Base-by-base conservation (phyloP, 2,113 vertebrate genomes). In the Ciconia boyciana region DNA sequence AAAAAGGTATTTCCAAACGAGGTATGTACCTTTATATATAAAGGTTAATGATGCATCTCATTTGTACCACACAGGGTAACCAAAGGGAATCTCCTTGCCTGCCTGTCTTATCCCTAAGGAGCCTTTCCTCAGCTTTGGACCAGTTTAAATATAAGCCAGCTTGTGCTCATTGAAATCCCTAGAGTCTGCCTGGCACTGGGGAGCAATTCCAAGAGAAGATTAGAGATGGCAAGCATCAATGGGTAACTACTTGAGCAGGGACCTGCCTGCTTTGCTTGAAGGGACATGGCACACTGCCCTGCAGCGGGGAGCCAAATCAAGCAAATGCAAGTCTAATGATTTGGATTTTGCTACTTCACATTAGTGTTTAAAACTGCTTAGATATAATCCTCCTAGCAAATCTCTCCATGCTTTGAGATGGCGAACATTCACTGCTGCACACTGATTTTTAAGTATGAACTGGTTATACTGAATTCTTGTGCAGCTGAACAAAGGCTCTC, bases 281-380 rank as follows among this genome's bases (percentile, higher is more conserved):
- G 97, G 84, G 80, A 18, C 46, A 1, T 83, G 94, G 94, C 93
- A 80, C 51, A 2, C 31, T 90, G 97, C 95, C 94, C 89, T 93
- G 74, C 74, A 31, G 87, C n/a, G 0, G 32, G 90, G 87, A 97
- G 94, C 78, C 2, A 11, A 89, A 80, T 83, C 82, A 15, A 66
- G 94, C 78, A 91, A 97, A 96, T 89, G 84, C 94, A 74, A 75
- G 95, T 97, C 95, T 97, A 96, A 96, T 97, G 97, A 94, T 94
- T 95, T 87, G 96, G 96, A 97, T 94, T 97, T 96, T 94, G 94
- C 70, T 94, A 31, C 74, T 97, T 91, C 94, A 82, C 94, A 95
- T 96, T 82, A 70, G 78, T 91, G 91, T 96, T 97, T 94, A 95
- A 96, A 97, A 95, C 93, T 95, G 89, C 96, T 97, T 97, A 97